phyloP scores from a whole-genome alignment of 2,888 invertebrate genomes.

The Fragum sueziense region DNA sequence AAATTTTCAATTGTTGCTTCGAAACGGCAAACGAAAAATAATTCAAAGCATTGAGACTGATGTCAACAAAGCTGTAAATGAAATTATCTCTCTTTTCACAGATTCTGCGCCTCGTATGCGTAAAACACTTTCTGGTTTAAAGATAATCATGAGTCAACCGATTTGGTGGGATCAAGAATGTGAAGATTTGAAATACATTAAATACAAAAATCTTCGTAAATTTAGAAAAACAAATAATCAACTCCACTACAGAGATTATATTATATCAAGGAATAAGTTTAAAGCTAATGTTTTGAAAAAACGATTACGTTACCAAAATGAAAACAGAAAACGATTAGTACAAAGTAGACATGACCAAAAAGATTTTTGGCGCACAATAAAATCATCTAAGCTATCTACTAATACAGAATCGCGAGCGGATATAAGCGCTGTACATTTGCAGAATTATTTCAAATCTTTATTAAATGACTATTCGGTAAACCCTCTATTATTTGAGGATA shows the following conservation, averaged over 20 bases:
- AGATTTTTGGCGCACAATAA: neutral
- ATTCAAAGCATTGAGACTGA: neutral
- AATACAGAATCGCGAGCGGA: neutral
- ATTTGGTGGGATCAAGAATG: neutral
- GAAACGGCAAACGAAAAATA: neutral
- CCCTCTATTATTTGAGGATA: neutral
- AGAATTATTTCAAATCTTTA: neutral
- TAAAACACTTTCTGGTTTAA: neutral
- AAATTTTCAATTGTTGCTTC: neutral
- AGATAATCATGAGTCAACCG: neutral
- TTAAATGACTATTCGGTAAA: neutral
- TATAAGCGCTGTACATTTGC: neutral
- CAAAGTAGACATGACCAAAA: neutral
- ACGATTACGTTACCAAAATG: neutral
- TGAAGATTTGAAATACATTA: neutral
- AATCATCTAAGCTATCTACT: neutral
- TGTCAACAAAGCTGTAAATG: neutral
- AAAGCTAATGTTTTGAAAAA: neutral
- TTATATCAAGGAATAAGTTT: neutral
- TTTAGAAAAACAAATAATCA: neutral
- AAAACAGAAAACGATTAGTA: neutral
- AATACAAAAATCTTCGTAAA: neutral
- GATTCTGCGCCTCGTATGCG: neutral
- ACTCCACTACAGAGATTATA: neutral
- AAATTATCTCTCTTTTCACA: neutral